Evolutionary conservation across 2,113 vertebrate genomes (phyloP).

Genomic region (Microtus pennsylvanicus): DNA sequence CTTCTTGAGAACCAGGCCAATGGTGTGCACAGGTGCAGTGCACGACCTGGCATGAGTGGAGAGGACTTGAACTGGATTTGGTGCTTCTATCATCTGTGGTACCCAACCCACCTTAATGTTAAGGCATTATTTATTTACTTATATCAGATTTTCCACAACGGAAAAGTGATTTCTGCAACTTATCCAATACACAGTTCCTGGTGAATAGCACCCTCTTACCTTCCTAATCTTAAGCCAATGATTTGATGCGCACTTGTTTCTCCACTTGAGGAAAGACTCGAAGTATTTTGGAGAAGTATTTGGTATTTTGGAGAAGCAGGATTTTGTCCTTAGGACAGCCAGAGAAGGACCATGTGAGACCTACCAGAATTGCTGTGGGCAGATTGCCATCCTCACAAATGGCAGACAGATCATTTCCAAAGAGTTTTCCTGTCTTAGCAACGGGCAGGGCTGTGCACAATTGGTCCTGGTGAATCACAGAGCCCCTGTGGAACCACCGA

Average conservation of each 20-base stretch:
- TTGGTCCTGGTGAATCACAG: not conserved
- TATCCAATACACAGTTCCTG: not conserved
- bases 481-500: not conserved
- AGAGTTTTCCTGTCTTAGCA: not conserved
- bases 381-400: not conserved
- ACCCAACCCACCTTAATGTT: too few relatives aligned
- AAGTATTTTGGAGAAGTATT: not conserved
- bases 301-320: not conserved
- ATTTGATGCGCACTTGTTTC: not conserved
- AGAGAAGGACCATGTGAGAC: not conserved
- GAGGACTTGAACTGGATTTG: not conserved
- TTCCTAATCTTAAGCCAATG: not conserved
- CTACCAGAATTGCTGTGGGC: not conserved
- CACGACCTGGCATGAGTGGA: fast-evolving
- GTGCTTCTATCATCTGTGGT: not conserved
- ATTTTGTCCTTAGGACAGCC: not conserved
- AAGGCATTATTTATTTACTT: not conserved
- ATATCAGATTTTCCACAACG: not conserved
- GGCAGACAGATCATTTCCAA: not conserved
- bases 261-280: not conserved
- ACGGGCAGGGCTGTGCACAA: not conserved
- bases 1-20: not conserved
- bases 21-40: not conserved
- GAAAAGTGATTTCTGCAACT: not conserved
- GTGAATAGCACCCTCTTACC: not conserved